Evolutionary conservation across 2,113 vertebrate species (phyloP).

Genomic region (Ophthalmolycus amberensis): DNA sequence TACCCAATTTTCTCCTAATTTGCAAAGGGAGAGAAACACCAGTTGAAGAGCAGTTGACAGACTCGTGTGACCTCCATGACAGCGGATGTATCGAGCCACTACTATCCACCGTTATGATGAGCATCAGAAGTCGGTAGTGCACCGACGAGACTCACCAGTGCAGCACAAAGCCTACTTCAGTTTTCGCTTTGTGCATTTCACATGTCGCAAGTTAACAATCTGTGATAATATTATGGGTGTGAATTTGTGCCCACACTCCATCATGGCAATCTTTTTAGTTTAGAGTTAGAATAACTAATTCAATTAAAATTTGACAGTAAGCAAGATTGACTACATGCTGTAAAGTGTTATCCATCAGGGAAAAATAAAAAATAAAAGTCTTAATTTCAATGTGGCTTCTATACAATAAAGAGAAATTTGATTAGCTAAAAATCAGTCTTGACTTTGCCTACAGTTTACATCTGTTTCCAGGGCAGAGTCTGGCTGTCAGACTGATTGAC

Average conservation of each 20-base stretch:
- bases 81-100: neutral
- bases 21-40: neutral
- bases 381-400: neutral
- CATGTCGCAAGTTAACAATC: neutral
- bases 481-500: conserved; percentile 27
- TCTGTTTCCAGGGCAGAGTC: neutral
- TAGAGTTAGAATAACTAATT: neutral
- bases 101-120: neutral
- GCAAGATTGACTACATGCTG: neutral
- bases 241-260: neutral
- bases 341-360: neutral
- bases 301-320: neutral
- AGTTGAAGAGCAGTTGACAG: neutral
- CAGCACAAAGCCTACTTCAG: neutral
- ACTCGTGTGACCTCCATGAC: neutral
- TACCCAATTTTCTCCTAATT: neutral
- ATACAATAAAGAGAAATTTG: neutral
- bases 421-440: neutral
- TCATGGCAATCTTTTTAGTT: neutral
- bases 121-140: neutral
- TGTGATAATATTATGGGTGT: neutral
- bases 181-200: neutral
- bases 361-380: neutral
- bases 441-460: neutral
- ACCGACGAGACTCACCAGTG: neutral